These are phyloP conservation scores for Melanophora roralis DNA, from an alignment of 2,888 invertebrate species.

Conservation along the genomic window DNA sequence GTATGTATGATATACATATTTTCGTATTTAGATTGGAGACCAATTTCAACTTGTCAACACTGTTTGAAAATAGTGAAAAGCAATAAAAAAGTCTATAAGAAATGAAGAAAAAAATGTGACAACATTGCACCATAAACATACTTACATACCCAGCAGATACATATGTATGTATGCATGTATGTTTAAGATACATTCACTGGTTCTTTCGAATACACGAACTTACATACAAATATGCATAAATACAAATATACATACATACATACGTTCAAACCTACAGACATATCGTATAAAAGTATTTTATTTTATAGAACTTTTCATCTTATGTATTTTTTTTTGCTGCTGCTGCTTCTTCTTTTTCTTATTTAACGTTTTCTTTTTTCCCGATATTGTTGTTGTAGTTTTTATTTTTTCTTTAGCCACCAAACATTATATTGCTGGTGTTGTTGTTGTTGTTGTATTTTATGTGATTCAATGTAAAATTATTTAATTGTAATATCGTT, in stretches of 20 bases:
- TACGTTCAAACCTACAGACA: not conserved
- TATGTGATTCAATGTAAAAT: conserved; percentile 62
- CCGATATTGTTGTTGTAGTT: conserved; percentile 20
- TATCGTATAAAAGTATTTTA: not conserved
- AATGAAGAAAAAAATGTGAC: conserved; percentile 48
- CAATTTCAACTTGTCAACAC: conserved; percentile 58
- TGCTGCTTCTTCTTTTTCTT: conserved; percentile 7
- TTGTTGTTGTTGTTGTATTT: conserved; percentile 41
- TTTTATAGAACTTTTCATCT: conserved; percentile 37
- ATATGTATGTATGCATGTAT: not conserved
- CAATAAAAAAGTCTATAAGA: conserved; percentile 5
- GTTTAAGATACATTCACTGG: too few relatives aligned
- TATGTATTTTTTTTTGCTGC: conserved; percentile 15
- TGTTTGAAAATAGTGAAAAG: conserved; percentile 31
- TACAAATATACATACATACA: not conserved
- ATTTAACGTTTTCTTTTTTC: conserved; percentile 27
- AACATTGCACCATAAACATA: conserved; percentile 51
- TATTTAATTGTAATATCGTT: conserved; percentile 61
- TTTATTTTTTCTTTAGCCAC: conserved; percentile 39
- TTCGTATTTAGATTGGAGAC: conserved; percentile 46
- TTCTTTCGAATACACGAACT: too few relatives aligned
- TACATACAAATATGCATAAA: not conserved
- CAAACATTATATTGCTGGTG: conserved; percentile 45
- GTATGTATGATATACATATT: too few relatives aligned
- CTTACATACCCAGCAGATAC: not conserved